Conservation (phyloP, 2,888 invertebrate genomes). For the Drosophila nigricruria region DNA sequence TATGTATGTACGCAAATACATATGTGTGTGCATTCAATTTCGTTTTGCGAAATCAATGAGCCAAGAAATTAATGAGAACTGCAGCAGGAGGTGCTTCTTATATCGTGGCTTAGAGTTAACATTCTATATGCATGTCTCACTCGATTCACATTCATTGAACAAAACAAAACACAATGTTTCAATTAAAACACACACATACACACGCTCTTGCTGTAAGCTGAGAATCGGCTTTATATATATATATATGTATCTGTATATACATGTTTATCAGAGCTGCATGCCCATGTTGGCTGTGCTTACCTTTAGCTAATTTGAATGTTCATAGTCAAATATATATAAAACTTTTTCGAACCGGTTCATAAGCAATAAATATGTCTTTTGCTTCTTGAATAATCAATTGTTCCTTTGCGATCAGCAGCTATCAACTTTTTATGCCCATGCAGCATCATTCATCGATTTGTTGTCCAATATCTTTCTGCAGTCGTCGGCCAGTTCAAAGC, state of each 20-base stretch:
- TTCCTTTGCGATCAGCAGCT: conserved; percentile 7
- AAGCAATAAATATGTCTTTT: not conserved
- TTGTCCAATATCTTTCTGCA: conserved; percentile 49
- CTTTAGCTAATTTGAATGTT: not conserved
- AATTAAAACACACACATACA: conserved; percentile 56
- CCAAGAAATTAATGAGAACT: conserved; percentile 68
- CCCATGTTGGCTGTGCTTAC: not conserved
- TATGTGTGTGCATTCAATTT: conserved; percentile 70
- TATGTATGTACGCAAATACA: conserved; percentile 13
- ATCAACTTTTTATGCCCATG: conserved; percentile 9
- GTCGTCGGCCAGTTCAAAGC: conserved; percentile 59
- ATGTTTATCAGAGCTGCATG: not conserved
- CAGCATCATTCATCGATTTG: conserved; percentile 17
- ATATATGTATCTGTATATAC: not conserved
- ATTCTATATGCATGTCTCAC: conserved; percentile 55
- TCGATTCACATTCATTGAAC: conserved; percentile 63
- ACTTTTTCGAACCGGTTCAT: not conserved
- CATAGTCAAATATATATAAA: conserved; percentile 3
- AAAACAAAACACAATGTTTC: conserved; percentile 51
- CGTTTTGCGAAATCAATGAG: conserved; percentile 79
- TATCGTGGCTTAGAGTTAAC: conserved; percentile 9
- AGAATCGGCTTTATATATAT: conserved; percentile 6
- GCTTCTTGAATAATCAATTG: not conserved
- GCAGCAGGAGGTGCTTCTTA: conserved; percentile 18
- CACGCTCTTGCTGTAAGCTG: conserved; percentile 16